Evolutionary conservation across 2,797 vertebrate species (phyloP), one percentile per base, ranked within the genome.

Genomic region (Mus caroli): DNA sequence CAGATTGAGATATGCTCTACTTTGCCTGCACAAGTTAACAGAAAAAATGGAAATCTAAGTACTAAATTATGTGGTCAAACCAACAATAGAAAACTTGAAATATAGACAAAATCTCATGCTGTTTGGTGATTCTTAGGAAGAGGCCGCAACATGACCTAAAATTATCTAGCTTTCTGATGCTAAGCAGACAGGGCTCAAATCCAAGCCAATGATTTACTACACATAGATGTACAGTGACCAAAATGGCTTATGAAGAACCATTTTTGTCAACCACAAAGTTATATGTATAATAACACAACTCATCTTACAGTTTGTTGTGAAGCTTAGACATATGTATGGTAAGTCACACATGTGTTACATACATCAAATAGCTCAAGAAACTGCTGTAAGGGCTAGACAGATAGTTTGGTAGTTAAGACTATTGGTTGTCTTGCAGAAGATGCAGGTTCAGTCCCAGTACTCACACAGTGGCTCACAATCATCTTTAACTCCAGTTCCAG

Each of bases 21-120:
- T n/a, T 26, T 95, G 90, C 64, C 0, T 77, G 67, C 37, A 60
- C 73, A 78, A 92, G 54, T 75, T 82, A 78, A 87, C 10, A 84
- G 52, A 91, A 91, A 78, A 83, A 77, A 92, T 37, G 26, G 37
- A 93, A 91, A 28, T 17, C 31, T 54, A 67, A 69, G 84, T 87
- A 73, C 34, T 69, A 20, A 1, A 22, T 69, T 91, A 56, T 73
- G 3, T 75, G 46, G 79, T 82, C n/a, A 95, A 91, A 89, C 22
- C 43, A 50, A 79, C 15, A 88, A 15, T 28, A 12, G 15, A 64
- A 58, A 93, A 80, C 34, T 86, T 62, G 91, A 71, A 58, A 15
- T 28, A 86, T 34, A 71, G 40, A 69, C 26, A 78, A 90, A 89
- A 46, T 62, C 3, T 12, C 34, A 76, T 79, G 19, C n/a, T 17